A percentile compares a stretch with the other conserved stretches of the same genome.
Conservation (phyloP, 2,888 invertebrate species). For the Eurytoma californica region DNA sequence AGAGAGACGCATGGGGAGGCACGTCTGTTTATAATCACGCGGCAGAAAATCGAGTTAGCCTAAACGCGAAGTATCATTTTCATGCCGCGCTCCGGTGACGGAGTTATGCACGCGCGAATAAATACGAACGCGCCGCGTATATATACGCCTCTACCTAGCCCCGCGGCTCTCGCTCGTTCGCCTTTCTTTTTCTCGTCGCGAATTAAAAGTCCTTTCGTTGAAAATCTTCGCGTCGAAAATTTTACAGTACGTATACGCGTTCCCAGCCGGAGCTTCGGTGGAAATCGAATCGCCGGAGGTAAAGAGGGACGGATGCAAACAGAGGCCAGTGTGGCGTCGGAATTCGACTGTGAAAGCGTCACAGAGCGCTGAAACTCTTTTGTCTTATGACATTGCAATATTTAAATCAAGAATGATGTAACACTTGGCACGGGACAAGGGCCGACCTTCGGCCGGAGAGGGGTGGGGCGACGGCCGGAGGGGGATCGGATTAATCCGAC, state of each 20-base stretch:
- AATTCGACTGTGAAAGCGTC: not conserved
- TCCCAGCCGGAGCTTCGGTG: not conserved
- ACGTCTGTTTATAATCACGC: slow-evolving; percentile 21
- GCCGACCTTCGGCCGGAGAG: slow-evolving; percentile 26
- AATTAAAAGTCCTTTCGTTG: too few species aligned
- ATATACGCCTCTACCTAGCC: too few species aligned
- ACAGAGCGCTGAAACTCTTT: slow-evolving; percentile 12
- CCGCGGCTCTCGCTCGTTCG: too few species aligned
- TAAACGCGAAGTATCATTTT: slow-evolving; percentile 9
- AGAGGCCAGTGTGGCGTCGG: not conserved
- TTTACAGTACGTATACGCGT: not conserved
- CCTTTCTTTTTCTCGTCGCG: too few species aligned
- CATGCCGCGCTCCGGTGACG: not conserved
- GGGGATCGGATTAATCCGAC: slow-evolving; percentile 45
- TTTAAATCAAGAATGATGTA: slow-evolving; percentile 52
- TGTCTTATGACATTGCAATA: slow-evolving; percentile 49
- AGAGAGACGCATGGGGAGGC: not conserved
- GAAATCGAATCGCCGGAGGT: not conserved
- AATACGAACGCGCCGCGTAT: too few species aligned
- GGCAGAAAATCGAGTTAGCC: slow-evolving; percentile 27
- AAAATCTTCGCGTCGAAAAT: not conserved
- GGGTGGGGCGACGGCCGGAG: not conserved
- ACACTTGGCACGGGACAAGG: slow-evolving; percentile 49
- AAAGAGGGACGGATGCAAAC: not conserved
- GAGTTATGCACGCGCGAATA: not conserved